Base-by-base conservation (phyloP, 2,888 invertebrate genomes). In the Mycogona germanica region DNA sequence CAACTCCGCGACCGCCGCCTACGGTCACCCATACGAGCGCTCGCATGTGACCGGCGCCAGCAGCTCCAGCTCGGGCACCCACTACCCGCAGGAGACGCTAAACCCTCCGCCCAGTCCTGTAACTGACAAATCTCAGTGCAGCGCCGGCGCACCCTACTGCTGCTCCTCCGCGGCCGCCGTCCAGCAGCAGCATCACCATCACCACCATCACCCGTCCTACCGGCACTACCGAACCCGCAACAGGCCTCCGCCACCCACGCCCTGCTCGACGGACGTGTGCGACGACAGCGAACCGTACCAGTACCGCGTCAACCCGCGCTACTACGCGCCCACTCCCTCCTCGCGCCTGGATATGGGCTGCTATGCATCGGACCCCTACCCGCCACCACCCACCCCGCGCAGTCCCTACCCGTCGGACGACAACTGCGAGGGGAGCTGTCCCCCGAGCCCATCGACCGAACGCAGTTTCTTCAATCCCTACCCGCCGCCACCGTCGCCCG, bases 31-130 rank as follows among this genome's bases (percentile, higher is more conserved):
- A n/a, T 72, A 71, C 57, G 72, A 73, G 57, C 76, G 85, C 40
- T 80, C 81, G 67, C 80, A 81, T 59, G 78, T 82, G 51, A 82
- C 82, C 3, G 82, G 82, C 60, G 72, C 74, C 2, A 83, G 84
- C 0, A 81, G 82, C 62, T 82, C 80, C 60, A 81, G 78, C 23
- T 78, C 76, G 60, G 73, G 75, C 50, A 74, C 75, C 5, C 74
- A 73, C 45, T 87, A 87, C 71, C 87, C 91, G n/a, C 77, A 81
- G 53, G 86, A 86, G 65, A 84, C 85, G 0, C 75, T 88, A 35
- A 92, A 92, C 73, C 92, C 92, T 35, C 92, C 92, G 17, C 91
- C 91, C 2, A 84, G 84, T 67, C 92, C 92, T 1, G 88, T 89
- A 14, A 84, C 86, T 0, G 80, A 61, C 44, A 62, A 68, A 26